Percentiles rank a stretch among this genome's conserved stretches.
Conservation (phyloP, 2,888 invertebrate genomes). For the Cerastoderma edule region DNA sequence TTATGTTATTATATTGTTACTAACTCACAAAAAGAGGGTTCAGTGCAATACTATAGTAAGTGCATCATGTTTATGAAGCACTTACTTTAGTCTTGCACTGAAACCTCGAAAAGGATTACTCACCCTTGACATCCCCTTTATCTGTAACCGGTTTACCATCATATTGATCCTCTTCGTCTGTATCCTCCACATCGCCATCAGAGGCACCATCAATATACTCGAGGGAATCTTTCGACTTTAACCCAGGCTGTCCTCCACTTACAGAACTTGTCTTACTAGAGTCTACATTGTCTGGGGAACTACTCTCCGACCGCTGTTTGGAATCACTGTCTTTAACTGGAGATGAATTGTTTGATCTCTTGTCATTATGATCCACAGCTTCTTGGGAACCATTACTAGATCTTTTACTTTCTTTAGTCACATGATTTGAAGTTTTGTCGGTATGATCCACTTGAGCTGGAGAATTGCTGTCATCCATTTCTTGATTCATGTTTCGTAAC, state of each 20-base stretch:
- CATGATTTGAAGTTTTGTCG: too few species aligned
- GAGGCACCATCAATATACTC: conserved; percentile 17
- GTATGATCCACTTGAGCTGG: too few species aligned
- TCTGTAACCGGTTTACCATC: background rate
- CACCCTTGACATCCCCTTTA: conserved; percentile 15
- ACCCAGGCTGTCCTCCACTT: background rate
- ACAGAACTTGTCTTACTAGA: background rate
- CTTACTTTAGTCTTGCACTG: too few species aligned
- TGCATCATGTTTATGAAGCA: too few species aligned
- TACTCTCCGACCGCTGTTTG: background rate
- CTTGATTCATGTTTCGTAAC: too few species aligned
- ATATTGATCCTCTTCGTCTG: background rate
- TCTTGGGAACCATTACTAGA: too few species aligned
- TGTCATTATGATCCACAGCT: background rate
- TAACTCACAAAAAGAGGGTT: too few species aligned
- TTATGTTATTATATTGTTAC: too few species aligned
- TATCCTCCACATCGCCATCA: conserved; percentile 9
- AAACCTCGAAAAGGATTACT: background rate
- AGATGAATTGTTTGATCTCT: background rate
- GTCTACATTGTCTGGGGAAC: background rate
- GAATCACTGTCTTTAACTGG: background rate
- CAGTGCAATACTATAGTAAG: too few species aligned
- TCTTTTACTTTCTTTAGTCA: too few species aligned
- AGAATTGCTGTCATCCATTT: too few species aligned
- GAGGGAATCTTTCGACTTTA: background rate